These are phyloP conservation scores for Spisula subtruncata DNA, from an alignment of 2,888 invertebrate genomes.

Conservation along the genomic window DNA sequence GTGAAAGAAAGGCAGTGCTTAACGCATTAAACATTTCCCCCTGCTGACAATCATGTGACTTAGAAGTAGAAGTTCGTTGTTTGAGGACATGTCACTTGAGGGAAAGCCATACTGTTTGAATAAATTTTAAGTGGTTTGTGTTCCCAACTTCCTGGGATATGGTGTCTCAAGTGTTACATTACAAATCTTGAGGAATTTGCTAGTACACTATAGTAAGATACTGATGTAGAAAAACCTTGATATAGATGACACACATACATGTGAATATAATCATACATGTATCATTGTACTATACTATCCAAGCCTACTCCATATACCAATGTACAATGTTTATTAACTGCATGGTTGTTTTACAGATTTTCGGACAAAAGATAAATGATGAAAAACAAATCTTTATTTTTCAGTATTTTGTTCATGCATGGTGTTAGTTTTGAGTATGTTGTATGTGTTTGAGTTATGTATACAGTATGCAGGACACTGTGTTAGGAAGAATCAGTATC, in stretches of 20 bases:
- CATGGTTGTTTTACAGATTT: constrained; percentile 28
- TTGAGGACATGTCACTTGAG: too few relatives aligned
- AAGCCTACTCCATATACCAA: constrained; percentile 14
- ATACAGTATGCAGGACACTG: background rate
- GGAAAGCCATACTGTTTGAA: background rate
- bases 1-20: too few relatives aligned
- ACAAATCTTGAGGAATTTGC: background rate
- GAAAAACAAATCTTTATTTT: background rate
- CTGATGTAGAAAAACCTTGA: constrained; percentile 12
- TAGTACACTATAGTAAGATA: background rate
- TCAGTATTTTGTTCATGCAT: background rate
- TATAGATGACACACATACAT: constrained; percentile 4
- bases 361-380: background rate
- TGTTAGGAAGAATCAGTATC: background rate
- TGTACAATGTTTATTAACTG: background rate
- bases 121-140: background rate
- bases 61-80: too few relatives aligned
- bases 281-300: constrained; percentile 3
- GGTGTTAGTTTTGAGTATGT: background rate
- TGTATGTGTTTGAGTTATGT: background rate
- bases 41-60: too few relatives aligned
- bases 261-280: constrained; percentile 16
- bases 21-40: too few relatives aligned
- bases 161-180: background rate
- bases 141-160: background rate